Evolutionary conservation across 2,797 vertebrate genomes (phyloP).

Genomic region (Micrastur ruficollis): DNA sequence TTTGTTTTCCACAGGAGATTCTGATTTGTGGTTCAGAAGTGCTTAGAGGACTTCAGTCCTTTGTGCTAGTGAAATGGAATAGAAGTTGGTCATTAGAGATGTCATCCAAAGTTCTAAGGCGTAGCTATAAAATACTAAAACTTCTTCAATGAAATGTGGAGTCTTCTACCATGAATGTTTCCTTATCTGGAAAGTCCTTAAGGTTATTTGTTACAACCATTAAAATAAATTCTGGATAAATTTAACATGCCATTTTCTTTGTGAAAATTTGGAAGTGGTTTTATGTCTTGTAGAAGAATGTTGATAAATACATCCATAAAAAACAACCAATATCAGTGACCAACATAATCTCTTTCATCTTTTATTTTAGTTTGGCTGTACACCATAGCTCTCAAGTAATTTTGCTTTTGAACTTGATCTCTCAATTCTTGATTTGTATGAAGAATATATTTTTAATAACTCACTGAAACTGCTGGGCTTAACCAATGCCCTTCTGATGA

Average conservation of each 20-base stretch:
- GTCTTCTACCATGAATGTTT: background rate
- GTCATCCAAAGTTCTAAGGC: background rate
- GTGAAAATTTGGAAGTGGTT: background rate
- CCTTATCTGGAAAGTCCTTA: background rate
- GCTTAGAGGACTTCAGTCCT: background rate
- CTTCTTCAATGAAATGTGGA: background rate
- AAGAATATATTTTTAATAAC: conserved; percentile 67
- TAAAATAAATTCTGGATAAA: background rate
- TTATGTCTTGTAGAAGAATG: background rate
- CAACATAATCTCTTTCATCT: conserved; percentile 12
- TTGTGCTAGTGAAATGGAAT: background rate
- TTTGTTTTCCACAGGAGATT: background rate
- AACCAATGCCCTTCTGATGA: conserved; percentile 51
- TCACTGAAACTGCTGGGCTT: conserved; percentile 37
- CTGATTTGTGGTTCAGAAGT: background rate
- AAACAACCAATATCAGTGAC: background rate
- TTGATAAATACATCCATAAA: background rate
- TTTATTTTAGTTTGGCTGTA: conserved; percentile 32
- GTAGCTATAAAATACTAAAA: background rate
- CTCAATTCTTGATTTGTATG: conserved; percentile 61
- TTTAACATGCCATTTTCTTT: background rate
- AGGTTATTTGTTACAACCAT: background rate
- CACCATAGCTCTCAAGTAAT: conserved; percentile 39
- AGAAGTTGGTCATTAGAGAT: background rate
- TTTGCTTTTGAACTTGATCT: conserved; percentile 66